phyloP scores from a whole-genome alignment of 2,797 vertebrate species.

The Tiaroga cobitis region DNA sequence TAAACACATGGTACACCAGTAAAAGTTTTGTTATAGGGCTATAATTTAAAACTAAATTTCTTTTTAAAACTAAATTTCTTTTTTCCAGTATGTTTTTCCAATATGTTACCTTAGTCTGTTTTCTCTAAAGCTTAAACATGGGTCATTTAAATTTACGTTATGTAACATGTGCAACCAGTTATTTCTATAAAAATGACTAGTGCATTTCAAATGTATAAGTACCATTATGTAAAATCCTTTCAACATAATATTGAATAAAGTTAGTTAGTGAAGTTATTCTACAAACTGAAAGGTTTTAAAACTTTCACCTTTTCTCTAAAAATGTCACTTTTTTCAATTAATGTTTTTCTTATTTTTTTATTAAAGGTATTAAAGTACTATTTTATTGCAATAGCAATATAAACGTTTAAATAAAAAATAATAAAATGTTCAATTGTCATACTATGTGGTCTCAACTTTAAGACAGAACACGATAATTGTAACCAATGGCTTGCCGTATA shows the following conservation, averaged over 20 bases:
- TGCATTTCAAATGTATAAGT: not conserved
- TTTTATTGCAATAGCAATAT: too few species aligned
- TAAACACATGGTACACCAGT: not conserved
- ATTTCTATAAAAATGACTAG: not conserved
- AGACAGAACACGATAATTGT: too few species aligned
- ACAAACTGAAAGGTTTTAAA: not conserved
- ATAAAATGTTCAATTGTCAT: not conserved
- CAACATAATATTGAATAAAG: not conserved
- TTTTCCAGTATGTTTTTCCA: too few species aligned
- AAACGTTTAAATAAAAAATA: too few species aligned
- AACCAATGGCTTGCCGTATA: too few species aligned
- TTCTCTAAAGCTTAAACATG: not conserved
- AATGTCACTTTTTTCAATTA: not conserved
- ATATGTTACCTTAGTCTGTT: not conserved
- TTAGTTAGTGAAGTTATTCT: too few species aligned
- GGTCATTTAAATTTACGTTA: not conserved
- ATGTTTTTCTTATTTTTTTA: too few species aligned
- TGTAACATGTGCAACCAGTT: not conserved
- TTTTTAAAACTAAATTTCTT: too few species aligned
- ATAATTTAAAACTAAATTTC: not conserved
- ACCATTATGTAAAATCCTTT: not conserved
- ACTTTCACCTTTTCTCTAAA: not conserved
- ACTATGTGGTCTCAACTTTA: not conserved
- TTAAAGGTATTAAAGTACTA: too few species aligned
- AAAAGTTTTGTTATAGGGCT: conserved; percentile 4